These are phyloP conservation scores for Gortyna flavago DNA, from an alignment of 2,888 invertebrate species.

Conservation along the genomic window DNA sequence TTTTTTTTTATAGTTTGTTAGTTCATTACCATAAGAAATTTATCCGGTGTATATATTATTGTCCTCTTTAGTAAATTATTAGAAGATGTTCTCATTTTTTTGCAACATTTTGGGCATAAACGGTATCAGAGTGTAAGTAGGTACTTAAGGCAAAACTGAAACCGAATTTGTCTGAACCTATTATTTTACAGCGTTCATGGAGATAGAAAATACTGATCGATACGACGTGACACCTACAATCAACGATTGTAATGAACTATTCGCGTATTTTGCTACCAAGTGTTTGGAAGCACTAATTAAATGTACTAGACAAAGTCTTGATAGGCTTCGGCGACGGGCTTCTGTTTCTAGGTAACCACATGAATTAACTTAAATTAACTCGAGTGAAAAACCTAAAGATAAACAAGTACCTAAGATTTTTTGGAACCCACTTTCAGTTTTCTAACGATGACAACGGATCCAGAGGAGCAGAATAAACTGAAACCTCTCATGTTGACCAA, in stretches of 20 bases:
- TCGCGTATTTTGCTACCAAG: slow-evolving; percentile 94
- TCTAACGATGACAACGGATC: slow-evolving; percentile 86
- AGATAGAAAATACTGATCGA: slow-evolving; percentile 91
- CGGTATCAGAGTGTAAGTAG: background rate
- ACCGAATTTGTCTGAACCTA: background rate
- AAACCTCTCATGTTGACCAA: slow-evolving; percentile 91
- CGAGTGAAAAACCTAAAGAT: background rate
- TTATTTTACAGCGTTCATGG: slow-evolving; percentile 89
- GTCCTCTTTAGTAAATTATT: too few species aligned
- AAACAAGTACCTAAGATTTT: background rate
- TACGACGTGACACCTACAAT: slow-evolving; percentile 91
- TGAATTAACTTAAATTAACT: background rate
- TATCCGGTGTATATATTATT: too few species aligned
- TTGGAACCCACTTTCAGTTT: slow-evolving; percentile 74
- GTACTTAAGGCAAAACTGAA: background rate
- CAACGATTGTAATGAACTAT: slow-evolving; percentile 94
- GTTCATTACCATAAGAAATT: too few species aligned
- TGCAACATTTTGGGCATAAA: too few species aligned
- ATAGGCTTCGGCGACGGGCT: slow-evolving; percentile 91
- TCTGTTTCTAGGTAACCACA: slow-evolving; percentile 83
- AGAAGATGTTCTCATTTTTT: background rate
- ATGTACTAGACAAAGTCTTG: slow-evolving; percentile 93
- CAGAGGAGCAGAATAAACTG: slow-evolving; percentile 85
- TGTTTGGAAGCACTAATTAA: slow-evolving; percentile 93
- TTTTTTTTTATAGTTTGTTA: too few species aligned